A percentile compares a stretch with the other conserved stretches of the same genome.
Evolutionary conservation across 2,888 invertebrate genomes (phyloP).

Genomic region (Dicyrtoma fusca): DNA sequence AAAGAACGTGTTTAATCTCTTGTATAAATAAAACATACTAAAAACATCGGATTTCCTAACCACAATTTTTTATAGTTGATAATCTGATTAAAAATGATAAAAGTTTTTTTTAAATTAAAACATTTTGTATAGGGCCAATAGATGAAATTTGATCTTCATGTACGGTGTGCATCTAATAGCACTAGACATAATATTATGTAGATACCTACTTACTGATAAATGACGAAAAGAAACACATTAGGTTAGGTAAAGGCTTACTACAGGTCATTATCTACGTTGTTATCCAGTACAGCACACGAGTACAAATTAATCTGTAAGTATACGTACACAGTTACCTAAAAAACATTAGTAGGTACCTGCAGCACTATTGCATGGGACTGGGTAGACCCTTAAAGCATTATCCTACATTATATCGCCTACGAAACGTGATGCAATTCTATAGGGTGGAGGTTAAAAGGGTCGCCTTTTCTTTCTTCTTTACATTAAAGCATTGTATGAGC

Average conservation of each 20-base stretch:
- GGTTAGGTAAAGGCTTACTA: too few species aligned
- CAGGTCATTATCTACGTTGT: too few species aligned
- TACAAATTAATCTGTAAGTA: too few species aligned
- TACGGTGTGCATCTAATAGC: too few species aligned
- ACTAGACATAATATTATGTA: too few species aligned
- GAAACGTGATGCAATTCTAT: too few species aligned
- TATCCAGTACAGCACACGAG: too few species aligned
- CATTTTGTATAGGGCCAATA: constrained; percentile 13
- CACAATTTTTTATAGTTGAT: constrained; percentile 11
- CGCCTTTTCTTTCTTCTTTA: not conserved
- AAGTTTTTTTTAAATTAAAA: not conserved
- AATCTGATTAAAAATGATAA: constrained; percentile 31
- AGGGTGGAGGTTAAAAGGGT: constrained; percentile 6
- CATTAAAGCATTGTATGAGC: not conserved
- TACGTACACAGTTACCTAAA: too few species aligned
- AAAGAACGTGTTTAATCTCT: constrained; percentile 21
- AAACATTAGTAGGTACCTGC: not conserved
- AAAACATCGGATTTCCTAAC: constrained; percentile 10
- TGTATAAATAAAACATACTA: constrained; percentile 11
- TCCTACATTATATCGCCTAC: too few species aligned
- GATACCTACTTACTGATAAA: too few species aligned
- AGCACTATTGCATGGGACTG: not conserved
- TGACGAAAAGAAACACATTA: too few species aligned
- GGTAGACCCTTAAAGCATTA: too few species aligned
- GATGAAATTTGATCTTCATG: constrained; percentile 18